Evolutionary conservation across 2,888 invertebrate genomes (phyloP), one percentile per base, ranked within the genome.

Genomic region (Ceriagrion tenellum): DNA sequence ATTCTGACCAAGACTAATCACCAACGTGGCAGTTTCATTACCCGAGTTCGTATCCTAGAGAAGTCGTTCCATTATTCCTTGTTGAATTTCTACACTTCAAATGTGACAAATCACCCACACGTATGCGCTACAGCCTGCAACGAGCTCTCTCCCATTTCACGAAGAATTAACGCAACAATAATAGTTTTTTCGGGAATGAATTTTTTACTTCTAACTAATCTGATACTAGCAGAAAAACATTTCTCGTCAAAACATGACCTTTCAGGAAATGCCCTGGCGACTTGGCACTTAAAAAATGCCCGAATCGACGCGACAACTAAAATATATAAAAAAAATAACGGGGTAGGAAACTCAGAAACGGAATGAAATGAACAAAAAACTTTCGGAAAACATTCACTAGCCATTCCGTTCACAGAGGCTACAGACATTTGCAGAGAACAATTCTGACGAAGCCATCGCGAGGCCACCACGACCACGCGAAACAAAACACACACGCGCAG

Each of bases 401-500:
- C 35, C 23, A 81, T 81, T 81, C 81, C 81, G 81, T 81, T 18
- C 81, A 35, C 35, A 81, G 59, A 20, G 81, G 35, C 81, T 81
- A n/a, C 35, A 59, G 10, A 59, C 69, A 69, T 69, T 4, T 81
- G 35, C 35, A 8, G 35, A 81, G 81, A 18, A 81, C 81, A 35
- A 81, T 35, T 81, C 81, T 81, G 35, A 81, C 81, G 81, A 81
- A 81, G 81, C 30, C 81, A 81, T 81, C 81, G 18, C 30, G 81
- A 81, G 81, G 81, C 35, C 81, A 47, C 47, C 8, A 35, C 81
- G 81, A 81, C 35, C 81, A 81, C 81, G 81, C 81, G 81, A 81
- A 81, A 81, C 30, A 81, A 30, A 20, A 59, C 59, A 59, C 59
- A 56, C 56, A 59, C 59, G 59, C 35, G 26, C 30, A 16, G 35